Evolutionary conservation across 2,113 vertebrate genomes (phyloP).

Genomic region (Scomber colias): DNA sequence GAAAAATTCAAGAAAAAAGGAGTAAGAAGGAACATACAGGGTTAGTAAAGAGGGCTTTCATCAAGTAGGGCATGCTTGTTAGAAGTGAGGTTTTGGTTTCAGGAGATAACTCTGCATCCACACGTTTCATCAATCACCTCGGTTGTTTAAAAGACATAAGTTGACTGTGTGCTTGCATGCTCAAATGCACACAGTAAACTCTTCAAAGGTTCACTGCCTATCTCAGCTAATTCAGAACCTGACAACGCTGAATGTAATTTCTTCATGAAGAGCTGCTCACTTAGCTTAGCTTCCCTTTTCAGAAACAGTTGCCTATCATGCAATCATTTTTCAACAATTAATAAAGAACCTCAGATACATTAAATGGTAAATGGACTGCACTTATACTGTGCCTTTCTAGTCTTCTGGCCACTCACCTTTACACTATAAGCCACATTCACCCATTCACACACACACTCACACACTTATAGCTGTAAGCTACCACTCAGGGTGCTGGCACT

Average conservation of each 20-base stretch:
- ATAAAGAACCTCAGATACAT: slow-evolving; percentile 36
- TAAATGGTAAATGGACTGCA: no score
- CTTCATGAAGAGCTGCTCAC: slow-evolving; percentile 20
- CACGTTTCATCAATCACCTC: slow-evolving; percentile 37
- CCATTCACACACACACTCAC: no score
- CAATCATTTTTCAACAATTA: slow-evolving; percentile 47
- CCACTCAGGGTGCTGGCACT: no score
- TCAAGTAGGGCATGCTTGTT: background rate
- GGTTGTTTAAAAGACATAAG: slow-evolving; percentile 35
- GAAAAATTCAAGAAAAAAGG: slow-evolving; percentile 44
- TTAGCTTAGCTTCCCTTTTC: background rate
- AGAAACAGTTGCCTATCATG: slow-evolving; percentile 10
- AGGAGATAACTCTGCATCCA: slow-evolving; percentile 33
- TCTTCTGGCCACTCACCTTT: no score
- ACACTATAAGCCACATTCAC: no score
- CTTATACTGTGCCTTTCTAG: no score
- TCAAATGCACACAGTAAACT: slow-evolving; percentile 49
- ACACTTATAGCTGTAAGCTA: no score
- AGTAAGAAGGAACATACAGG: slow-evolving; percentile 4
- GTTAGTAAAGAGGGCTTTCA: background rate
- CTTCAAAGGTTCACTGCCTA: slow-evolving; percentile 26
- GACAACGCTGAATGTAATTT: slow-evolving; percentile 20
- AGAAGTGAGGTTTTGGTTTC: slow-evolving; percentile 26
- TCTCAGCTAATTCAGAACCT: slow-evolving; percentile 22
- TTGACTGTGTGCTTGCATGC: slow-evolving; percentile 37